Conservation (phyloP, 1,140 invertebrate genomes). For the Rhagoletis pomonella region DNA sequence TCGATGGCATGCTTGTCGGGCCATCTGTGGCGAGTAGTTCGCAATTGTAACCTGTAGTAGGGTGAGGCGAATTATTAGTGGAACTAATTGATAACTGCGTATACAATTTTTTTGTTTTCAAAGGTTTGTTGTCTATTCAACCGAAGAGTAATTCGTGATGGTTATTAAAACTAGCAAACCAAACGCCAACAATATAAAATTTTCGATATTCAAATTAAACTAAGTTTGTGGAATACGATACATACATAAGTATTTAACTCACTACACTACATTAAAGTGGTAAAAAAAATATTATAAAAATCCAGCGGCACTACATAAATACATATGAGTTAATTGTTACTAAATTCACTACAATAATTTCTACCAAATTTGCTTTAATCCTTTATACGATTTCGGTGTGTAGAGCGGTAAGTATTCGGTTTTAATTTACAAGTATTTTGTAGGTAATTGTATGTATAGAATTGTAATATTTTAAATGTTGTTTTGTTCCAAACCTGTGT, state of each 20-base stretch:
- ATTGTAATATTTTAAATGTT: background rate
- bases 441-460: background rate
- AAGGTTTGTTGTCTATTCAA: background rate
- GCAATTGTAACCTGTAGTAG: conserved; percentile 68
- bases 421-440: background rate
- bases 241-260: too few species aligned
- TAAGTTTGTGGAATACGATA: background rate
- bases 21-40: conserved; percentile 61
- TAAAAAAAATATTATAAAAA: background rate
- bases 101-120: conserved; percentile 5
- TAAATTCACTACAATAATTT: background rate
- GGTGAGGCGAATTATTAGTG: conserved; percentile 10
- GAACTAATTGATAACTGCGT: background rate
- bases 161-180: conserved; percentile 19
- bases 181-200: conserved; percentile 6
- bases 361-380: background rate
- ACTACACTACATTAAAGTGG: too few species aligned
- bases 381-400: background rate
- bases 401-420: background rate
- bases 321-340: background rate
- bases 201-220: background rate
- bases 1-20: conserved; percentile 60
- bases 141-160: background rate
- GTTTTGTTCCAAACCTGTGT: conserved; percentile 74
- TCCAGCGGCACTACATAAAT: conserved; percentile 20